Conservation (phyloP, 2,797 vertebrate genomes). For the Lagodon rhomboides region DNA sequence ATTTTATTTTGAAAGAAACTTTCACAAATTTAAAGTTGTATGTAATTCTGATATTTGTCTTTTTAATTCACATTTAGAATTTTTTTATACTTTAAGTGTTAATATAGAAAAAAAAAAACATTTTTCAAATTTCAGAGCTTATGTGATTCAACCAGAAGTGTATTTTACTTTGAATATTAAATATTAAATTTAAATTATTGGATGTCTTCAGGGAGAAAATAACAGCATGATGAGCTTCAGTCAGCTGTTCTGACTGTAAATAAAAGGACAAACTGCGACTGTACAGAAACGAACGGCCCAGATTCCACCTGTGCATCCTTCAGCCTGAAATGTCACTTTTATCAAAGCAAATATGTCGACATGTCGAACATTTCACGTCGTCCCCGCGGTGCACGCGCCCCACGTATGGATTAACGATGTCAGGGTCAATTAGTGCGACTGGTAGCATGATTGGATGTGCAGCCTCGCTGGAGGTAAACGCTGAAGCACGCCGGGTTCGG, state of each 20-base stretch:
- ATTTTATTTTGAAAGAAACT: too few relatives aligned
- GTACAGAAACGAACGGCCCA: neutral
- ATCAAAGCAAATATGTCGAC: conserved; percentile 13
- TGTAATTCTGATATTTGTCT: too few relatives aligned
- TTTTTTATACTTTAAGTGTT: too few relatives aligned
- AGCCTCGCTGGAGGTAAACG: conserved; percentile 6
- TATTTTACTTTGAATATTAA: neutral
- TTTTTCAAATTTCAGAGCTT: too few relatives aligned
- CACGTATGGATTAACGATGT: conserved; percentile 2
- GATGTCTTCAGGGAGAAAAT: neutral
- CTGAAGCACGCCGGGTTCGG: conserved; percentile 6
- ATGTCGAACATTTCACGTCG: neutral
- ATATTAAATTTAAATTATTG: neutral
- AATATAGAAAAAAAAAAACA: too few relatives aligned
- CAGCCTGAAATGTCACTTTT: neutral
- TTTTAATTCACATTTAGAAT: too few relatives aligned
- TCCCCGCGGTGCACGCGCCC: neutral
- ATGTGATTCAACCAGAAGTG: neutral
- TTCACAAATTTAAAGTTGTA: too few relatives aligned
- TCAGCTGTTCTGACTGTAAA: neutral
- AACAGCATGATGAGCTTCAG: neutral
- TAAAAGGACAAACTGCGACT: neutral
- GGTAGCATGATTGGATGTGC: conserved; percentile 6
- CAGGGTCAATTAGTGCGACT: conserved; percentile 35
- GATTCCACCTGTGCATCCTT: neutral